Evolutionary conservation across 2,888 invertebrate species (phyloP), one percentile per base, ranked within the genome.

Genomic region (Stramonita haemastoma): DNA sequence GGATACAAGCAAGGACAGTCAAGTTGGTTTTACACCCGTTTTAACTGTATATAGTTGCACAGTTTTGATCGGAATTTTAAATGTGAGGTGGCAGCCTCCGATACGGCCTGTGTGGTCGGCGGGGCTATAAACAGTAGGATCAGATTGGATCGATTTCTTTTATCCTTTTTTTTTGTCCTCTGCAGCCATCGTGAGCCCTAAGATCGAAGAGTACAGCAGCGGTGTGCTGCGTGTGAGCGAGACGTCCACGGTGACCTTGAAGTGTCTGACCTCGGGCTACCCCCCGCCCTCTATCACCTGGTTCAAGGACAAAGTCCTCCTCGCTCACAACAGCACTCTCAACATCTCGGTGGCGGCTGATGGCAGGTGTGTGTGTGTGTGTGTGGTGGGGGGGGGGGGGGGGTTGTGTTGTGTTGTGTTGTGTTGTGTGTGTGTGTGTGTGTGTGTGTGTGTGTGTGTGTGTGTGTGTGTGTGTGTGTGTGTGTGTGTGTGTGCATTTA

Each of bases 221-320:
- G 91, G 92, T 5, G 88, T 83, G n/a, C 88, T 85, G 22, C 91
- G 91, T 5, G 90, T 91, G n/a, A 88, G 88, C 8, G 90, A 89
- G 26, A 70, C 85, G 1, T 87, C 91, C 2, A 86, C 91, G 4
- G 73, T 91, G 60, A 90, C 90, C n/a, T 85, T 90, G 77, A 93
- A 93, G 34, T 93, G 93, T 90, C 91, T 92, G 70, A 92, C 93
- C 6, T 86, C 86, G 0, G 94, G 94, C 2, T 91, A 92, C n/a
- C 94, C 94, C 6, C 90, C 85, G 34, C 95, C 19, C 79, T 89
- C 79, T 1, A 91, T 94, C 70, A 91, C 90, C 97, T 95, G 94
- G 94, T 94, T 90, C 89, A 94, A 94, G 86, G 93, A 94, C 90
- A 86, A 66, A 34, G 29, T 22, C 26, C 86, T 86, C 4, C 34